These are phyloP conservation scores for Cantharis lateralis DNA, from an alignment of 2,888 invertebrate species.

Conservation along the genomic window DNA sequence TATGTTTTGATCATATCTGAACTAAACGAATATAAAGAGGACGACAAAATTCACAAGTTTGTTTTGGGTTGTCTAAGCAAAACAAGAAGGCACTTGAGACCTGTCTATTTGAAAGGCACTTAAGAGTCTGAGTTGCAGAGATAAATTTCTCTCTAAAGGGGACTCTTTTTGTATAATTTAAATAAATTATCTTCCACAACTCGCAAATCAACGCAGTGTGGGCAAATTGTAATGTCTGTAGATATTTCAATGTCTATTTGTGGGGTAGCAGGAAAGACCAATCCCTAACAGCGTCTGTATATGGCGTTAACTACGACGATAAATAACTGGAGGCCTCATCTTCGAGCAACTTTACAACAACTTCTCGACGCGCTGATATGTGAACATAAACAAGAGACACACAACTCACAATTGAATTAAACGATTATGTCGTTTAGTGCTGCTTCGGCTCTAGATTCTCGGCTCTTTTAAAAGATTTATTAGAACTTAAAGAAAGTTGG, in stretches of 20 bases:
- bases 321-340: constrained; percentile 35
- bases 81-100: constrained; percentile 9
- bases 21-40: not conserved
- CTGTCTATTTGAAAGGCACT: constrained; percentile 8
- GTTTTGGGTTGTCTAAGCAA: constrained; percentile 3
- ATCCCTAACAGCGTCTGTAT: constrained; percentile 29
- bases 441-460: constrained; percentile 36
- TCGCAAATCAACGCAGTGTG: constrained; percentile 19
- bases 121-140: constrained; percentile 4
- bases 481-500: constrained; percentile 22
- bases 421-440: constrained; percentile 48
- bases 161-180: constrained; percentile 22
- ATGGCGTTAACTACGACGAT: constrained; percentile 36
- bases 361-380: constrained; percentile 42
- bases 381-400: constrained; percentile 49
- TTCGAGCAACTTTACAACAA: constrained; percentile 32
- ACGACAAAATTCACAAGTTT: constrained; percentile 3
- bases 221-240: constrained; percentile 23
- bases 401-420: constrained; percentile 49
- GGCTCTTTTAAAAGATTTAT: constrained; percentile 30
- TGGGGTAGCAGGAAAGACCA: constrained; percentile 22
- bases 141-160: constrained; percentile 11
- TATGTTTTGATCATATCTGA: not conserved
- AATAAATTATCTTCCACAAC: constrained; percentile 23
- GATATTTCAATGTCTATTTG: constrained; percentile 30